Base-by-base conservation (phyloP, 1,140 invertebrate species). In the Musca domestica region DNA sequence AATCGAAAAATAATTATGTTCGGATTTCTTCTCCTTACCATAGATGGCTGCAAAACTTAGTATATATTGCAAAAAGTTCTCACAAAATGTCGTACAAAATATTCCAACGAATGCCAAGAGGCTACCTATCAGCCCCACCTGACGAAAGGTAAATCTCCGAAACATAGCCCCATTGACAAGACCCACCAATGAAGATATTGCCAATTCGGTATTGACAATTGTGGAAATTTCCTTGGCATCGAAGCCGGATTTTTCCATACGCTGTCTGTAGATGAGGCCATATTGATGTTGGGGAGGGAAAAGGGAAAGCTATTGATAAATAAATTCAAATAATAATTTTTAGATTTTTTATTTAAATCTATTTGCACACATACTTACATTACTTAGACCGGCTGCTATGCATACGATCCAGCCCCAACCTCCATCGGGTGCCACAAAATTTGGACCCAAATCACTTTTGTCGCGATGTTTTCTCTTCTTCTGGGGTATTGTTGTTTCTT, bases 221-320 rank as follows among this genome's bases (percentile, higher is more conserved):
- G 87, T 86, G 2, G 88, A 87, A 9, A 85, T 87, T 79, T 89
- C 81, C 2, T 87, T 85, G 54, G 84, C 85, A 69, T 77, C 83
- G 71, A 90, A 85, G 34, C 85, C 86, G 20, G 89, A 72, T 3
- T 83, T 71, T 1, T 75, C 64, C 48, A 89, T 86, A 70, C 84
- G 86, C 56, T 87, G 85, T 20, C 86, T 86, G 72, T 88, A 90
- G 27, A 90, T 77, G 23, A 90, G 79, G 0, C 88, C 88, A 67
- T 90, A 90, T 68, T 87, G 87, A 75, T 90, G 88, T 41, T 89
- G 76, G 56, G 88, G 82, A 3, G 87, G 86, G 68, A 88, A 82
- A 4, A 85, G 81, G 63, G 85, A 86, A 5, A 89, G 79, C 89
- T 90, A 73, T 14, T 54, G 71, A 5, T 7, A n/a, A 34, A 34